These are phyloP conservation scores for Aleadryas rufinucha DNA, from an alignment of 2,113 vertebrate species.

Conservation along the genomic window DNA sequence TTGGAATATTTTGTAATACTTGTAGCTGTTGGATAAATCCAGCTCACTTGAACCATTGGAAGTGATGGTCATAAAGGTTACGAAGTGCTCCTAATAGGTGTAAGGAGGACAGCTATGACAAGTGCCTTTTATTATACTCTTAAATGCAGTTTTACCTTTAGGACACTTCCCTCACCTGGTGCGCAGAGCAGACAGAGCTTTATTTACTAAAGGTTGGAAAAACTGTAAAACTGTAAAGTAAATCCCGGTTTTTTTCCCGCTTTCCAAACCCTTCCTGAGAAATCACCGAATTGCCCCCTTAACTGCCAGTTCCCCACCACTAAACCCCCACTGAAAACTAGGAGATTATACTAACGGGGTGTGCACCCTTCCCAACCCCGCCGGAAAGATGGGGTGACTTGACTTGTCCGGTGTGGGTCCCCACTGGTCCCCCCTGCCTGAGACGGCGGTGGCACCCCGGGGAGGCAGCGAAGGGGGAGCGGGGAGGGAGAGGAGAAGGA, in stretches of 20 bases:
- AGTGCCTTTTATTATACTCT: background rate
- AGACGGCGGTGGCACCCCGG: background rate
- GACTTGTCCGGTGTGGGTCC: fast-evolving
- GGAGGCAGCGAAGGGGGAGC: no score
- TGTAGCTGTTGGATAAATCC: background rate
- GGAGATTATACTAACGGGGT: fast-evolving
- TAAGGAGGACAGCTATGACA: background rate
- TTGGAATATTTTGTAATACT: background rate
- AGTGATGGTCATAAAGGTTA: background rate
- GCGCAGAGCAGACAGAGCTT: no score
- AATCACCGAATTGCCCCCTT: fast-evolving
- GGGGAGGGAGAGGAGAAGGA: no score
- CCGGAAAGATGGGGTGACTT: fast-evolving
- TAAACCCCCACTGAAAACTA: fast-evolving
- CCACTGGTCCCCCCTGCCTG: fast-evolving
- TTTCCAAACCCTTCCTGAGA: background rate
- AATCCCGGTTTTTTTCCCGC: fast-evolving
- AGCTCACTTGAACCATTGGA: background rate
- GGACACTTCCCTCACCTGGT: fast-evolving
- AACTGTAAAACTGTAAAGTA: fast-evolving
- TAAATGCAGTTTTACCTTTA: background rate
- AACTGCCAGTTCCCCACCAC: background rate
- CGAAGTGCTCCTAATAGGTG: background rate
- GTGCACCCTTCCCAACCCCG: fast-evolving
- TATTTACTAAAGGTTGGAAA: background rate